phyloP scores from a whole-genome alignment of 2,888 invertebrate species.

The Dasysyrphus albostriatus region DNA sequence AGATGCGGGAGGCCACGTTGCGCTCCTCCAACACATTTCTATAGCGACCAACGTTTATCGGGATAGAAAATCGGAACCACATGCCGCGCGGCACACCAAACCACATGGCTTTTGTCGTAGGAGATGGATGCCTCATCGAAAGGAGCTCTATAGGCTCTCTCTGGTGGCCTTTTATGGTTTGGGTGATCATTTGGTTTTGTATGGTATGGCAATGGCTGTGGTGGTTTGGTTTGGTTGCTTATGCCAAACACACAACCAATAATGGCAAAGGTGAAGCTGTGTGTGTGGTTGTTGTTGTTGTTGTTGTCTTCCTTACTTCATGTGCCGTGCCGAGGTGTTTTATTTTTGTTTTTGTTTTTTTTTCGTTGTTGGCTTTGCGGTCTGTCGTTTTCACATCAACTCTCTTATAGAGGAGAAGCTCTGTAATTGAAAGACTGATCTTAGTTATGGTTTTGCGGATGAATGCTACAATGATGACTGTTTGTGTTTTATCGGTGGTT shows the following conservation, averaged over 20 bases:
- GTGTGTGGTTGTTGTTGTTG: constrained; percentile 3
- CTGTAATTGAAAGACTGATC: constrained; percentile 70
- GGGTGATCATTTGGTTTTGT: constrained; percentile 57
- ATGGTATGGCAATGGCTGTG: constrained; percentile 2
- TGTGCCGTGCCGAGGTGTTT: not conserved
- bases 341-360: not conserved
- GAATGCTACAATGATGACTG: constrained; percentile 43
- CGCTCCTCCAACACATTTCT: constrained; percentile 43
- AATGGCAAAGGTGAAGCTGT: constrained; percentile 62
- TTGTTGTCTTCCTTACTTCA: constrained; percentile 30
- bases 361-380: not conserved
- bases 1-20: constrained; percentile 66
- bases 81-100: constrained; percentile 40
- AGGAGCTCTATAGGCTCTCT: constrained; percentile 25
- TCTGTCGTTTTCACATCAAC: constrained; percentile 40
- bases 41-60: constrained; percentile 56
- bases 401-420: constrained; percentile 13
- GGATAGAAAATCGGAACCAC: constrained; percentile 56
- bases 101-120: constrained; percentile 24
- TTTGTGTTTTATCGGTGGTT: constrained; percentile 56
- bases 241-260: constrained; percentile 27
- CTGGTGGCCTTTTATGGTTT: constrained; percentile 66
- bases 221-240: not conserved
- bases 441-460: constrained; percentile 63
- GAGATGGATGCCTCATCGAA: constrained; percentile 33